Evolutionary conservation across 1,140 invertebrate genomes (phyloP), one percentile per base, ranked within the genome.

Genomic region (Pseudomyrmex flavicornis): DNA sequence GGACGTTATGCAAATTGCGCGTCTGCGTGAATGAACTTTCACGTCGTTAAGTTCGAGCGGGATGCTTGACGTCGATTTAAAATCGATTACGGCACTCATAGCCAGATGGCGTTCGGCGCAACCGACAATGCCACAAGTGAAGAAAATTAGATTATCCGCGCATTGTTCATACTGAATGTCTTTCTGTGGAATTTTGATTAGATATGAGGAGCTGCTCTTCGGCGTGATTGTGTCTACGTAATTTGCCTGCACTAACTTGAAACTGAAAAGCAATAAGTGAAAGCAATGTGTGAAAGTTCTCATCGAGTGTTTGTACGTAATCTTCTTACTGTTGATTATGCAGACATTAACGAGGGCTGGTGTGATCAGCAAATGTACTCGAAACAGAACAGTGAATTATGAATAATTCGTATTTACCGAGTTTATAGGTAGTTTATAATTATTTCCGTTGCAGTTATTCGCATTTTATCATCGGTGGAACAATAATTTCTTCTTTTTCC

Each of bases 1-100:
- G 48, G n/a, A 54, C 52, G 52, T 86, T 85, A 85, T 80, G 83
- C 17, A 85, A 85, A 80, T 79, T n/a, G 26, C 0, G 12, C 17
- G 26, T 10, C 52, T 72, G 44, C 54, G 17, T 46, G 65, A 48
- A 46, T 54, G 46, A 68, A 9, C 44, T 12, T 26, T 62, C 4
- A n/a, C 52, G n/a, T 58, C 52, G 22, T 80, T 80, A 66, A 52
- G 10, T 73, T 73, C 4, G 7, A 52, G 2, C 46, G 48, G 58
- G 12, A 54, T 20, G 54, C n/a, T 26, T 10, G 56, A 58, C 61
- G 63, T 54, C 85, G 83, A 85, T 61, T 72, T 61, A 66, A 72
- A 56, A 22, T 86, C 83, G 61, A 79, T 73, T 85, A 80, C 59
- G 35, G 22, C 50, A n/a, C 13, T 48, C 22, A n/a, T 9, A 13